These are phyloP conservation scores for Cotesia glomerata DNA, from an alignment of 1,140 invertebrate genomes.

Conservation along the genomic window DNA sequence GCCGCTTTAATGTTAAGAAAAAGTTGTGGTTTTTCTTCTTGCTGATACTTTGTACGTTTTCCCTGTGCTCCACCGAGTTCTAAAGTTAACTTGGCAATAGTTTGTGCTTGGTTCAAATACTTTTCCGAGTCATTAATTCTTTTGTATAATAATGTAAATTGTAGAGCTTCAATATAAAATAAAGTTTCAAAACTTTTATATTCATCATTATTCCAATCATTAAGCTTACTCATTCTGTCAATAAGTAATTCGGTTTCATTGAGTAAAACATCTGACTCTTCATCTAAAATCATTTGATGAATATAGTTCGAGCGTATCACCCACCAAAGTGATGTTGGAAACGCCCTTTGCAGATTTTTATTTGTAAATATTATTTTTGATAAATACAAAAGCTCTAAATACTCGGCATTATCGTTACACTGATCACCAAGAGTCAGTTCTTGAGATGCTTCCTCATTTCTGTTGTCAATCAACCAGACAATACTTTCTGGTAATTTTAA, in stretches of 20 bases:
- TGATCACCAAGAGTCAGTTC: constrained; percentile 48
- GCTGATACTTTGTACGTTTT: constrained; percentile 88
- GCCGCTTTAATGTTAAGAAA: constrained; percentile 70
- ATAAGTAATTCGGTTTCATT: constrained; percentile 68
- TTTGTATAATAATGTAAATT: constrained; percentile 77
- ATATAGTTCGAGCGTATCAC: constrained; percentile 72
- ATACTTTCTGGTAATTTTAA: constrained; percentile 52
- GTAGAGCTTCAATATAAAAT: constrained; percentile 76
- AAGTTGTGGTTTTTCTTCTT: constrained; percentile 81
- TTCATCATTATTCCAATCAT: constrained; percentile 45
- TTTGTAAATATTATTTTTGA: constrained; percentile 70
- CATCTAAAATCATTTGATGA: constrained; percentile 78
- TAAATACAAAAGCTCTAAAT: constrained; percentile 71
- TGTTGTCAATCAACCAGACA: constrained; percentile 58
- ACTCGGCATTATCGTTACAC: constrained; percentile 68
- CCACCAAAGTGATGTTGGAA: constrained; percentile 74
- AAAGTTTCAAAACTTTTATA: constrained; percentile 67
- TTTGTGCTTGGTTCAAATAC: constrained; percentile 69
- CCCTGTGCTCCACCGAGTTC: constrained; percentile 76
- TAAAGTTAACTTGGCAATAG: constrained; percentile 70
- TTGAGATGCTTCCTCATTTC: constrained; percentile 67
- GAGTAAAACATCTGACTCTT: constrained; percentile 71
- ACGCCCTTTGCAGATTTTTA: constrained; percentile 56
- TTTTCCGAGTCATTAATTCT: constrained; percentile 73
- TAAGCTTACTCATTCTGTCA: constrained; percentile 54